Evolutionary conservation across 2,888 invertebrate genomes (phyloP).

Genomic region (Eupithecia insigniata): DNA sequence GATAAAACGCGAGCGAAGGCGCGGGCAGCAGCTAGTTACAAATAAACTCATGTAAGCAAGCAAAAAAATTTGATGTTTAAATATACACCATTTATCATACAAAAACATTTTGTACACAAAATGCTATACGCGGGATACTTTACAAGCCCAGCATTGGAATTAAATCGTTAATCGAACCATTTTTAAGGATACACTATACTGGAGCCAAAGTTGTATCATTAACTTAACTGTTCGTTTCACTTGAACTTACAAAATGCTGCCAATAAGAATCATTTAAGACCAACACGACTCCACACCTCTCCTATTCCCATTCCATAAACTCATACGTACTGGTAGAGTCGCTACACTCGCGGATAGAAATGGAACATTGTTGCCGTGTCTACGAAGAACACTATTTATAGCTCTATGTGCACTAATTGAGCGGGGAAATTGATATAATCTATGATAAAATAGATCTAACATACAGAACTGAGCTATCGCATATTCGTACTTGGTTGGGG

Average conservation of each 20-base stretch:
- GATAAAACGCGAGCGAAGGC: too few relatives aligned
- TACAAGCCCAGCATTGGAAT: too few relatives aligned
- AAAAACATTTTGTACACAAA: too few relatives aligned
- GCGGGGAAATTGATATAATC: conserved; percentile 2
- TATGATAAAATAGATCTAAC: background rate
- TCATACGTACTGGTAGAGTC: conserved; percentile 75
- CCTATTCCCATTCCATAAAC: conserved; percentile 71
- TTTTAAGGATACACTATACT: too few relatives aligned
- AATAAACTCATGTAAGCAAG: too few relatives aligned
- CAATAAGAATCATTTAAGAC: background rate
- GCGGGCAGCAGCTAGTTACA: too few relatives aligned
- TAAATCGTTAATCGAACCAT: too few relatives aligned
- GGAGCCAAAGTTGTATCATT: too few relatives aligned
- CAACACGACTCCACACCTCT: conserved; percentile 53
- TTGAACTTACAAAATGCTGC: background rate
- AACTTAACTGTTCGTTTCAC: too few relatives aligned
- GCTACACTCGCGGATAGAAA: conserved; percentile 67
- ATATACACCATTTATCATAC: too few relatives aligned
- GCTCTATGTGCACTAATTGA: conserved; percentile 12
- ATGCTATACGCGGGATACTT: too few relatives aligned
- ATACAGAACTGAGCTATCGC: background rate
- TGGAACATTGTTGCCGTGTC: conserved; percentile 62
- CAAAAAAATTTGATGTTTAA: too few relatives aligned
- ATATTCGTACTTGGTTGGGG: background rate
- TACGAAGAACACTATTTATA: conserved; percentile 11